Base-by-base conservation (phyloP, 53 echinoderm and acorn worm species). In the Zoroaster sp. region DNA sequence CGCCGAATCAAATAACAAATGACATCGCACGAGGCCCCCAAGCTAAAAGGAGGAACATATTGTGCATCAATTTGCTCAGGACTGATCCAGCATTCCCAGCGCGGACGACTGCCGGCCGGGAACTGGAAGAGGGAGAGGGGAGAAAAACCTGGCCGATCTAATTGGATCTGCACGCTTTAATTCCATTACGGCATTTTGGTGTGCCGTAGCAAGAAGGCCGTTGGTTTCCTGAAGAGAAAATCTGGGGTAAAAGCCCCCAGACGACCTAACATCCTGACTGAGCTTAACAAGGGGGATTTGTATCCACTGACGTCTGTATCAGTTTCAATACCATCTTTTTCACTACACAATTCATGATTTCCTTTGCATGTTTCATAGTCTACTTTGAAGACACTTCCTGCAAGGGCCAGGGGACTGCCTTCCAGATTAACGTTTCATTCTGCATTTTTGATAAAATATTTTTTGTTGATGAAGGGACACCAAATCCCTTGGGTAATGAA, bases 1-100 rank as follows among this genome's bases (percentile, higher is more conserved):
- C 71, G 31, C 85, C 49, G 85, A 55, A 51, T 85, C 85, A 85
- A 85, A 69, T 85, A 85, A 85, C 85, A 69, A 85, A 85, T 85
- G 85, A 85, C 71, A 46, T 69, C 18, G 71, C 45, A 36, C 34
- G 42, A 20, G 70, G 49, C 49, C 85, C 85, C 51, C 14, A 4
- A 69, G 85, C 71, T 47, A 85, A 44, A 69, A 70, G 85, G 85
- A 18, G 71, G 85, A 44, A 70, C 70, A 28, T 85, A 85, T 85
- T 85, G 85, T 85, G 85, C 71, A 30, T 20, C 85, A 85, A 85
- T 85, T 85, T 85, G 71, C 85, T 35, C 37, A 17, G 47, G 70
- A 85, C 35, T 14, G 35, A 53, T 69, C 71, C 70, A 21, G 8
- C 7, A 59, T 25, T 28, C 63, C 28, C 28, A 59, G 63, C 63